Percentiles rank a stretch among this genome's conserved stretches.
These are phyloP conservation scores for Paracentrotus lividus DNA, from an alignment of 53 echinoderm and acorn worm species.

Conservation along the genomic window DNA sequence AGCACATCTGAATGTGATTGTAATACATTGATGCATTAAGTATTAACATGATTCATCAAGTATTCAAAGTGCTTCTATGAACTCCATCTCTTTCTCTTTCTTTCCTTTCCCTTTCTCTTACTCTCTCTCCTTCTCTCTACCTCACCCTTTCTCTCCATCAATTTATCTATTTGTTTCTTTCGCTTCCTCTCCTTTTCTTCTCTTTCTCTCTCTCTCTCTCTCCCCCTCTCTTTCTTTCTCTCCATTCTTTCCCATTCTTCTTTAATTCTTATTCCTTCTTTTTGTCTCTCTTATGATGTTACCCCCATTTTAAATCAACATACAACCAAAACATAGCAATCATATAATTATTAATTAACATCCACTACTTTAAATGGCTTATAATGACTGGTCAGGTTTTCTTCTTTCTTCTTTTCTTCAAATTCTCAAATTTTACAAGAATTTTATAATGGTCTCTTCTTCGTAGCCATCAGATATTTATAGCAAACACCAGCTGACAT, in stretches of 20 bases:
- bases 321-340: not conserved
- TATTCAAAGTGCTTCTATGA: not conserved
- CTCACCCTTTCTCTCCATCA: not conserved
- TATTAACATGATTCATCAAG: too few relatives aligned
- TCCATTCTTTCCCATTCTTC: not conserved
- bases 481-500: not conserved
- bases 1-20: slow-evolving; percentile 32
- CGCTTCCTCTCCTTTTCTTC: not conserved
- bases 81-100: not conserved
- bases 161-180: too few relatives aligned
- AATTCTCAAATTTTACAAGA: too few relatives aligned
- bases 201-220: not conserved
- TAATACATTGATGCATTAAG: not conserved
- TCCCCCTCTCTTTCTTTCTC: not conserved
- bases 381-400: not conserved
- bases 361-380: not conserved
- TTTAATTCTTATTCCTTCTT: not conserved
- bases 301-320: not conserved
- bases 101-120: not conserved
- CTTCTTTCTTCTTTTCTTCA: too few relatives aligned
- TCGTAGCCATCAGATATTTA: not conserved
- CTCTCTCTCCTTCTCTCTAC: not conserved
- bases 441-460: not conserved
- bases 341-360: not conserved
- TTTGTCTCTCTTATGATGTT: not conserved